Evolutionary conservation across 2,113 vertebrate species (phyloP).

Genomic region (Nothocercus nigrocapillus): DNA sequence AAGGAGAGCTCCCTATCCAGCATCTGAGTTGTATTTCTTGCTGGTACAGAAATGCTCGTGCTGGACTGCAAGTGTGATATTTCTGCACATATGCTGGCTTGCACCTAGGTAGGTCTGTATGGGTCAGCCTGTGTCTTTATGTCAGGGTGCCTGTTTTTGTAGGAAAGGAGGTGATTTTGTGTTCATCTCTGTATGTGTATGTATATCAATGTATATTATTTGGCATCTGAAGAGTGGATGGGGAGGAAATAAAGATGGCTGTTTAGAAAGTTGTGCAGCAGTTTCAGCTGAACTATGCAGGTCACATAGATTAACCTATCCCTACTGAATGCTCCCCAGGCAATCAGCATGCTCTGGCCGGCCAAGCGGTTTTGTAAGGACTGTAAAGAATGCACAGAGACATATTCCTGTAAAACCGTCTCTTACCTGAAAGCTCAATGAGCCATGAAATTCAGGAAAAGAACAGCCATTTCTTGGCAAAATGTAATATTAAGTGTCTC

Average conservation of each 20-base stretch:
- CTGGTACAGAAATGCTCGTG: not conserved
- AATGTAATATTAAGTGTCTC: slow-evolving; percentile 30
- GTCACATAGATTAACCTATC: slow-evolving; percentile 63
- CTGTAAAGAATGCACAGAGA: slow-evolving; percentile 55
- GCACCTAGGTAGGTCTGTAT: not conserved
- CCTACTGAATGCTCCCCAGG: slow-evolving; percentile 44
- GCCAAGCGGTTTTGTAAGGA: slow-evolving; percentile 54
- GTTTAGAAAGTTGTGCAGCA: slow-evolving; percentile 45
- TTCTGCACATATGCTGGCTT: not conserved
- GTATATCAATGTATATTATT: too few species aligned
- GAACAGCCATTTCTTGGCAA: slow-evolving; percentile 42
- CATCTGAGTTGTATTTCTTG: not conserved
- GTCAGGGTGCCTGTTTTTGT: not conserved
- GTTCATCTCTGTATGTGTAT: not conserved
- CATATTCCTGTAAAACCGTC: slow-evolving; percentile 34
- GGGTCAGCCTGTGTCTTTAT: not conserved
- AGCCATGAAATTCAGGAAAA: slow-evolving; percentile 48
- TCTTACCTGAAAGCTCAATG: slow-evolving; percentile 50
- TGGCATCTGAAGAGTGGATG: not conserved
- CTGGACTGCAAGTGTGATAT: not conserved
- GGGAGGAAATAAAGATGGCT: slow-evolving; percentile 36
- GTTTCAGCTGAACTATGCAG: slow-evolving; percentile 53
- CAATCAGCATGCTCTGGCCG: slow-evolving; percentile 28
- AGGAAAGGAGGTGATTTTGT: not conserved
- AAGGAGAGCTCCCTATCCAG: not conserved